A percentile compares a stretch with the other conserved stretches of the same genome.
phyloP scores from a whole-genome alignment of 2,888 invertebrate genomes.

The Yponomeuta cagnagella region DNA sequence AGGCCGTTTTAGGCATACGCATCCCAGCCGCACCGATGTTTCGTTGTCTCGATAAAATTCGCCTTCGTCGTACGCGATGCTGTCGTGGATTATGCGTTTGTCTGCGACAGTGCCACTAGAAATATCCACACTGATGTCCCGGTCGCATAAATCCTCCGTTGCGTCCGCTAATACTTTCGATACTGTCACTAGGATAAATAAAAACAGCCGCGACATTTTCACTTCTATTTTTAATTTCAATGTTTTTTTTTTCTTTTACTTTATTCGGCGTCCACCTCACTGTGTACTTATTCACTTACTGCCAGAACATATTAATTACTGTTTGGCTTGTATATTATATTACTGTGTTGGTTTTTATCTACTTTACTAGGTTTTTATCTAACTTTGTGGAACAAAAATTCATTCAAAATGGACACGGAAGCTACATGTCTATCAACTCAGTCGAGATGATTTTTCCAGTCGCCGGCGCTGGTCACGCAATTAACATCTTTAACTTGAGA shows the following conservation, averaged over 20 bases:
- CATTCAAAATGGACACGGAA: neutral
- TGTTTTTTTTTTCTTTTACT: neutral
- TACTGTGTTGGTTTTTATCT: too few relatives aligned
- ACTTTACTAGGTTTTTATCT: too few relatives aligned
- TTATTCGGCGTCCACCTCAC: neutral
- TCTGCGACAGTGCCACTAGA: slow-evolving; percentile 30
- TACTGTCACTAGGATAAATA: slow-evolving; percentile 24
- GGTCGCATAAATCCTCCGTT: slow-evolving; percentile 27
- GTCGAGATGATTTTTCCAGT: slow-evolving; percentile 1
- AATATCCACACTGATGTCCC: slow-evolving; percentile 34
- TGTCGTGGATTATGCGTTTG: slow-evolving; percentile 29
- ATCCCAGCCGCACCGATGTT: slow-evolving; percentile 32
- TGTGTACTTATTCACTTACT: neutral
- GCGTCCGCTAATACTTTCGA: slow-evolving; percentile 18
- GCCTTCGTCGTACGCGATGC: slow-evolving; percentile 29
- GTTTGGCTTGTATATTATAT: too few relatives aligned
- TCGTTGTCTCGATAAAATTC: slow-evolving; percentile 37
- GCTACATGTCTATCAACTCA: neutral
- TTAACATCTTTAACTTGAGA: neutral
- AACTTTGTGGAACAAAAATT: neutral
- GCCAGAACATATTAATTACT: neutral
- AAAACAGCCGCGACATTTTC: slow-evolving; percentile 21
- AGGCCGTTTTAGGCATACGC: slow-evolving; percentile 35
- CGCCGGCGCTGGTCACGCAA: neutral
- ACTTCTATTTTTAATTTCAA: neutral